Evolutionary conservation across 2,888 invertebrate genomes (phyloP).

Genomic region (Eupithecia subfuscata): DNA sequence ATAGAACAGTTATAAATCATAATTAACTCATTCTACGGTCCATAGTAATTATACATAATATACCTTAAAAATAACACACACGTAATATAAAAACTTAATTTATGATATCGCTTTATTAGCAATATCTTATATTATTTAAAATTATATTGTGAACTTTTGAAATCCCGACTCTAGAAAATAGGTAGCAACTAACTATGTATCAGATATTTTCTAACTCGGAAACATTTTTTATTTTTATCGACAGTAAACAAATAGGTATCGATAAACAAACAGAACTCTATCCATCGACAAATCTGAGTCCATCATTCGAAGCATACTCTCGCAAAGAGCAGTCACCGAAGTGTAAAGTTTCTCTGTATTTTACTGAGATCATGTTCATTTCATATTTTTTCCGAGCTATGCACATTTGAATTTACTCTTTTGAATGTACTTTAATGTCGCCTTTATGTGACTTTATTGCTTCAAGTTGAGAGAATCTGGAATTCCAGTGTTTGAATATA

Average conservation of each 20-base stretch:
- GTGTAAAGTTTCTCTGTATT: constrained; percentile 13
- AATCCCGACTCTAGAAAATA: not conserved
- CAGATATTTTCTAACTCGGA: not conserved
- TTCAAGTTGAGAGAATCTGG: not conserved
- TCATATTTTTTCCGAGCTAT: constrained; percentile 14
- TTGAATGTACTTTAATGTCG: not conserved
- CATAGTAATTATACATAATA: too few relatives aligned
- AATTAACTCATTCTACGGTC: too few relatives aligned
- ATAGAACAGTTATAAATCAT: too few relatives aligned
- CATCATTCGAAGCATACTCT: constrained; percentile 27
- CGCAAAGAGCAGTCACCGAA: constrained; percentile 13
- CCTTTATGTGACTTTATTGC: constrained; percentile 11
- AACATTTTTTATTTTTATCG: not conserved
- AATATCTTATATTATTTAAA: too few relatives aligned
- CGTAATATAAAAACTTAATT: too few relatives aligned
- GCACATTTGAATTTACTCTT: constrained; percentile 7
- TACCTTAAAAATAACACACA: too few relatives aligned
- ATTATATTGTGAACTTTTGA: too few relatives aligned
- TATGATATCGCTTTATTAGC: too few relatives aligned
- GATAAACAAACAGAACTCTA: constrained; percentile 11
- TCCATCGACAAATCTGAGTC: constrained; percentile 20
- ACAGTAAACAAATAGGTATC: not conserved
- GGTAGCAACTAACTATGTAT: not conserved
- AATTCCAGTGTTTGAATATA: not conserved
- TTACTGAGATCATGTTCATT: constrained; percentile 9